Base-by-base conservation (phyloP, 2,888 invertebrate genomes). In the Gastrophysa polygoni region DNA sequence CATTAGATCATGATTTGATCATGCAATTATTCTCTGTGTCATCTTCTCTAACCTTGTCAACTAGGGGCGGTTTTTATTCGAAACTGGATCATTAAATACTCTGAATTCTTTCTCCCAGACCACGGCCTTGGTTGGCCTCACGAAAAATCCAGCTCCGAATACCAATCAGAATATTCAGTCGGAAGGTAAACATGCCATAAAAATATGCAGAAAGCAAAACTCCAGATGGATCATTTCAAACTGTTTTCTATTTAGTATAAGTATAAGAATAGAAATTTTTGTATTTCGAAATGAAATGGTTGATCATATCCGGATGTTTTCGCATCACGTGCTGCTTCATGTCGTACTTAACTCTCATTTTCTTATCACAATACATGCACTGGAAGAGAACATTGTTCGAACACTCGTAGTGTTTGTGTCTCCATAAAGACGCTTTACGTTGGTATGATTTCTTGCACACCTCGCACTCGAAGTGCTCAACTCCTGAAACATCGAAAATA, bases 321-420 rank as follows among this genome's bases (percentile, higher is more conserved):
- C 28, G 16, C 18, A 48, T 50, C 0, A 66, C 61, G 24, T 66
- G 63, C 16, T 54, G 18, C 50, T 61, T 52, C n/a, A 67, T 43
- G 24, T 64, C 62, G 32, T 62, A 60, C 46, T 57, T 64, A 38
- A 64, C 59, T 50, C 59, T 60, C 5, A 57, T 55, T 43, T 57
- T 64, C 44, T 57, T 58, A 1, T 61, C 11, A 18, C 67, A 67
- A 51, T 61, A 61, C 1, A 71, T 67, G 67, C 85, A 85, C 24
- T 78, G 73, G 70, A 82, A 83, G 2, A 4, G 24, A 24, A 24
- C 24, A 24, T 24, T 24, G 24, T 24, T 24, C 24, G 38, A 38
- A 38, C 38, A 38, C 14, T 38, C 3, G 38, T 38, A 38, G n/a
- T 38, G 38, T 38, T 38, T 38, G n/a, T 38, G n/a, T n/a, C 14